Evolutionary conservation across 64 coral and sea anemone species (phyloP).

Genomic region (Exaiptasia diaphana): DNA sequence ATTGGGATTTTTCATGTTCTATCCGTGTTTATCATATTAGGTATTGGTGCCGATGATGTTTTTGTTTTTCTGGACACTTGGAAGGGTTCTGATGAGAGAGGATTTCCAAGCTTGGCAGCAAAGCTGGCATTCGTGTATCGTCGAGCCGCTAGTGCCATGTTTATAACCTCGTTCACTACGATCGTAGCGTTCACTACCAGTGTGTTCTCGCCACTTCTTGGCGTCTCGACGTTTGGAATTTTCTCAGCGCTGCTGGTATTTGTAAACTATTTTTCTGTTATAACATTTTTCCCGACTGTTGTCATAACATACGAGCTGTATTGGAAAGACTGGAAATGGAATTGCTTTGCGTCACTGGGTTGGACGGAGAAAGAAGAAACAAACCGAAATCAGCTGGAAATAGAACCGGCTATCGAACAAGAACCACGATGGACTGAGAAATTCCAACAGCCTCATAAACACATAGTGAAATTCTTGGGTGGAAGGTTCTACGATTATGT

Average conservation of each 20-base stretch:
- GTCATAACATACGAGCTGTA: slow-evolving; percentile 76
- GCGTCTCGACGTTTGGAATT: slow-evolving; percentile 91
- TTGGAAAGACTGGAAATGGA: slow-evolving; percentile 67
- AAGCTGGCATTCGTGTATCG: slow-evolving; percentile 76
- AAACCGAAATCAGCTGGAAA: background rate
- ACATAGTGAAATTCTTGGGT: slow-evolving; percentile 50
- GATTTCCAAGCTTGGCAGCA: slow-evolving; percentile 47
- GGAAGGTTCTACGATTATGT: slow-evolving; percentile 61
- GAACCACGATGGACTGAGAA: slow-evolving; percentile 44
- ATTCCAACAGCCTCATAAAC: slow-evolving; percentile 63
- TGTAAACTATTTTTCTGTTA: slow-evolving; percentile 84
- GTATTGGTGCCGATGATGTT: slow-evolving; percentile 94
- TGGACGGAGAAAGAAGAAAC: slow-evolving; percentile 38
- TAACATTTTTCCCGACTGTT: slow-evolving; percentile 86
- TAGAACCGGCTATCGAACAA: background rate
- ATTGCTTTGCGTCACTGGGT: slow-evolving; percentile 32
- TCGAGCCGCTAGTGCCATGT: slow-evolving; percentile 83
- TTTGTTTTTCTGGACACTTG: slow-evolving; percentile 98
- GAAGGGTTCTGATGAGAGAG: slow-evolving; percentile 57
- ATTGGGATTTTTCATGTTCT: slow-evolving; percentile 97
- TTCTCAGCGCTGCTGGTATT: slow-evolving; percentile 92
- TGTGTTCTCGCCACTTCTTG: slow-evolving; percentile 85
- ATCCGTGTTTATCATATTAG: slow-evolving; percentile 92
- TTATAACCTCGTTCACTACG: slow-evolving; percentile 92
- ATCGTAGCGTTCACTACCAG: slow-evolving; percentile 89